These are phyloP conservation scores for Gerris buenoi DNA, from an alignment of 1,140 invertebrate genomes.

Conservation along the genomic window DNA sequence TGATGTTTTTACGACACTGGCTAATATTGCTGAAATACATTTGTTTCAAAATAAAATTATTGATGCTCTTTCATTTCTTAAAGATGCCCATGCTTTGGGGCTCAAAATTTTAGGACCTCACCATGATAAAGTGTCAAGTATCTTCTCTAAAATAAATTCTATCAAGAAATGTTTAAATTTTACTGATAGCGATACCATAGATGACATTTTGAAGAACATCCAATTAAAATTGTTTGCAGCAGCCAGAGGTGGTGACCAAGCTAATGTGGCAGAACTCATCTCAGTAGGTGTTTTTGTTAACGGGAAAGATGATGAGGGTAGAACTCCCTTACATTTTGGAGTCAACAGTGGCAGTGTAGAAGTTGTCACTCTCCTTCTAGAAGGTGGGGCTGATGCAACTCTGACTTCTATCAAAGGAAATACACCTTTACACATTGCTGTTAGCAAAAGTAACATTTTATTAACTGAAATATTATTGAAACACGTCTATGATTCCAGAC, in stretches of 20 bases:
- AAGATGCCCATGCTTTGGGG: background rate
- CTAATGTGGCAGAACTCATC: background rate
- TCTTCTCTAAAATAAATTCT: background rate
- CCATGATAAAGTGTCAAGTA: background rate
- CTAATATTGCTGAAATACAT: background rate
- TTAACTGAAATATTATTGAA: background rate
- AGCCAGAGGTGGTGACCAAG: background rate
- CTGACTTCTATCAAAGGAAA: background rate
- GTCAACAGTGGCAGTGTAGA: background rate
- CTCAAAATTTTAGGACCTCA: background rate
- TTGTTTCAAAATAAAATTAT: background rate
- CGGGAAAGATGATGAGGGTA: background rate
- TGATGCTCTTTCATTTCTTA: background rate
- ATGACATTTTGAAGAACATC: background rate
- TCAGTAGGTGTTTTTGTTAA: background rate
- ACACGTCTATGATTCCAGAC: background rate
- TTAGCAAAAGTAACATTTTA: background rate
- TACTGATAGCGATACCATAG: background rate
- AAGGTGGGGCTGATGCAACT: background rate
- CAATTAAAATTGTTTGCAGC: background rate
- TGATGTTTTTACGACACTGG: no score
- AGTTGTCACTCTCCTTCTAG: background rate
- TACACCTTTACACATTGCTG: background rate
- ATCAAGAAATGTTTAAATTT: background rate
- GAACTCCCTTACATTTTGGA: background rate